Base-by-base conservation (phyloP, 1,140 invertebrate species). In the Drosophila serrata region DNA sequence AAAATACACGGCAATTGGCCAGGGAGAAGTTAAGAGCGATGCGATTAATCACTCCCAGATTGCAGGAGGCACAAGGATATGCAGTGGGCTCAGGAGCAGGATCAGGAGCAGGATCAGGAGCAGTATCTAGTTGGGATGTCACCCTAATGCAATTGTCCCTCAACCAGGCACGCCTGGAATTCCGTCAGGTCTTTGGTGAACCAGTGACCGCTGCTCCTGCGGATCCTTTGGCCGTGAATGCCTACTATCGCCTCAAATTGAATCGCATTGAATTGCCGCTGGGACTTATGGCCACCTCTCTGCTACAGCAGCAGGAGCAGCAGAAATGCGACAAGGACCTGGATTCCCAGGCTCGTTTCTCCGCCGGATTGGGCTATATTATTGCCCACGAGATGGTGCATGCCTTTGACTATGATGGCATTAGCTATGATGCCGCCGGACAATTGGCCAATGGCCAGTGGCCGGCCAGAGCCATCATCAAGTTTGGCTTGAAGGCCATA, bases 401-500 rank as follows among this genome's bases (percentile, higher is more conserved):
- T 39, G 91, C 82, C 57, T 90, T 92, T 37, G 91, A 92, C 46
- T 92, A 90, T 11, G 91, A 91, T 56, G 91, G 91, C 48, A 63
- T 92, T 15, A 92, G 91, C 51, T 92, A 92, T 27, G 91, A 92
- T 58, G 70, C 87, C 6, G 7, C 17, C 3, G 91, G 91, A 0
- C 84, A 74, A 24, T 9, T 78, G 27, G 74, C 60, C 12, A 69
- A 70, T 24, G 73, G 51, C 1, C 77, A 85, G 37, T 91, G 88
- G 88, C 70, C 82, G 4, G 27, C 82, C 0, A 59, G 84, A 8
- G 63, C 82, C 37, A 92, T 92, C 46, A 90, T 92, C 9, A 56
- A 76, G 15, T 92, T 87, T 8, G 88, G 91, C 0, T 11, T 77
- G 17, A 43, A 78, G 7, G 80, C 85, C 0, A 31, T 27, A 2